A percentile compares a stretch with the other conserved stretches of the same genome.
Evolutionary conservation across 2,888 invertebrate species (phyloP).

Genomic region (Balanococcus diminutus): DNA sequence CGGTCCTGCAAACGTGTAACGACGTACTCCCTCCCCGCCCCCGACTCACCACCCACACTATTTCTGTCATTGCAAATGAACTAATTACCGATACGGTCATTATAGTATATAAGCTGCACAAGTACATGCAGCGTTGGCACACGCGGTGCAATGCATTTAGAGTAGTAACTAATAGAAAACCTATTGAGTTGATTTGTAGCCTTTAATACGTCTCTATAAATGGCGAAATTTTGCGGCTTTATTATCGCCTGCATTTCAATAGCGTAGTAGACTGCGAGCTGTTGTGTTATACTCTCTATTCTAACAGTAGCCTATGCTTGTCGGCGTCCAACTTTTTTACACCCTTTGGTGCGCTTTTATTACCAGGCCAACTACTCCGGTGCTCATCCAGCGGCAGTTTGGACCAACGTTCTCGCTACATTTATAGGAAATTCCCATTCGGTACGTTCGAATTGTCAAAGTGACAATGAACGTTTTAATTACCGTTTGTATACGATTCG

Average conservation of each 20-base stretch:
- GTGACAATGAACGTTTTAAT: background rate
- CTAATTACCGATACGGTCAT: slow-evolving; percentile 16
- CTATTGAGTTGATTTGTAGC: slow-evolving; percentile 32
- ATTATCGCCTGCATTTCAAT: slow-evolving; percentile 13
- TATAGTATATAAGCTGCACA: slow-evolving; percentile 4
- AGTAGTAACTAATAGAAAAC: background rate
- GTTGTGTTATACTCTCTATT: background rate
- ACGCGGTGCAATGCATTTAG: background rate
- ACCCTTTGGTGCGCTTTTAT: background rate
- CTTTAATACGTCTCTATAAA: slow-evolving; percentile 4
- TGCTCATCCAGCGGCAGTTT: too few species aligned
- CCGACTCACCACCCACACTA: background rate
- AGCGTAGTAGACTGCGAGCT: too few species aligned
- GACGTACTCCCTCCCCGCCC: background rate
- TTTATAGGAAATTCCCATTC: background rate
- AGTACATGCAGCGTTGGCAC: background rate
- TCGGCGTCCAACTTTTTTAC: background rate
- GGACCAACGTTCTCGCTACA: background rate
- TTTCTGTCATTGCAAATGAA: background rate
- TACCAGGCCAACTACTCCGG: background rate
- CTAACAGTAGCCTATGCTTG: background rate
- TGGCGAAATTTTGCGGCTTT: slow-evolving; percentile 9
- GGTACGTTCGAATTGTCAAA: background rate
- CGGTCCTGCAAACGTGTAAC: background rate
- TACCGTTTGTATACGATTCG: background rate